These are phyloP conservation scores for Nycticebus coucang DNA, from an alignment of 2,113 vertebrate genomes.

Conservation along the genomic window DNA sequence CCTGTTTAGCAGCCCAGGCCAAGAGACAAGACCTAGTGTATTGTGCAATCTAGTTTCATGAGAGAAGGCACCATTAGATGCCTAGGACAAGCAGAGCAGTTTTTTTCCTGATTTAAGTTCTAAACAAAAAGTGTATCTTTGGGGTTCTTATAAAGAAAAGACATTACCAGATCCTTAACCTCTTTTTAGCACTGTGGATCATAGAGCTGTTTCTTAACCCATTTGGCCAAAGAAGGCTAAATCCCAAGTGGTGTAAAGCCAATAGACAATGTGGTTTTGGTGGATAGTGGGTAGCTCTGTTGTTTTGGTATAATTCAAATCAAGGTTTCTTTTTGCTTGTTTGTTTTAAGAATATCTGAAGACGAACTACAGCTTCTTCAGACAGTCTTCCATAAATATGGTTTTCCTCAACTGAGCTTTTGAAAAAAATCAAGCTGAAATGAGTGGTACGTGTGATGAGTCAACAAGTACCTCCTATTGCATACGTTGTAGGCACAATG, in stretches of 20 bases:
- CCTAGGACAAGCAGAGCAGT: neutral
- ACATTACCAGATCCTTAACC: neutral
- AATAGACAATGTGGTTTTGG: neutral
- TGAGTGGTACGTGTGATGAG: neutral
- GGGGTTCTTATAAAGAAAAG: neutral
- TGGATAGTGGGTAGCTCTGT: neutral
- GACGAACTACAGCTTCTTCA: neutral
- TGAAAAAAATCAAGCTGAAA: neutral
- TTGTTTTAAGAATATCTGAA: constrained; percentile 7
- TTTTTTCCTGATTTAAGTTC: neutral
- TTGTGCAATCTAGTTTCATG: neutral
- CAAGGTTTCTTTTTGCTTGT: neutral
- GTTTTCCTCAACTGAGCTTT: constrained; percentile 18
- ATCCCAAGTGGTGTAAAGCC: neutral
- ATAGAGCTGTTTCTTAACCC: neutral
- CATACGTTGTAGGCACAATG: neutral
- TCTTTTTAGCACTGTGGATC: neutral
- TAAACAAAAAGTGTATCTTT: neutral
- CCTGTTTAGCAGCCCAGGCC: neutral
- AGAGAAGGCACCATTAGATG: neutral
- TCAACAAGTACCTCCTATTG: neutral
- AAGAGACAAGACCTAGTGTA: neutral
- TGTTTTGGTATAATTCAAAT: neutral
- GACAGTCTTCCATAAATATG: neutral
- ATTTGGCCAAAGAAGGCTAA: neutral